Evolutionary conservation across 2,888 invertebrate species (phyloP).

Genomic region (Leptinotarsa tumamoca): DNA sequence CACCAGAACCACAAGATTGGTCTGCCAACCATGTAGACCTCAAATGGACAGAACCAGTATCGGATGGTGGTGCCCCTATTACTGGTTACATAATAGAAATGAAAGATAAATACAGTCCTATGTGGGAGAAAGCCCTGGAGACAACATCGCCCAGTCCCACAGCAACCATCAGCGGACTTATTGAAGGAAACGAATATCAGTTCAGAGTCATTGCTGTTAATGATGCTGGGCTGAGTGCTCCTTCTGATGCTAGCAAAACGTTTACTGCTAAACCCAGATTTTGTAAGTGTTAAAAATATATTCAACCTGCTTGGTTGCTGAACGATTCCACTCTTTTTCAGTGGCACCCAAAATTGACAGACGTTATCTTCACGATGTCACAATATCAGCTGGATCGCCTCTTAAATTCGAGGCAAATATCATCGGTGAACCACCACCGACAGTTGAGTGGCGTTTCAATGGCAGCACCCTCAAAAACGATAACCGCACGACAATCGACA

Average conservation of each 20-base stretch:
- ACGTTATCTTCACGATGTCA: constrained; percentile 88
- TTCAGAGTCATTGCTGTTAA: constrained; percentile 96
- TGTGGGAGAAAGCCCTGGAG: constrained; percentile 94
- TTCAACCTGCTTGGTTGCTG: not conserved
- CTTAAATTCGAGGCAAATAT: constrained; percentile 94
- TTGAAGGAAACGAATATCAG: constrained; percentile 96
- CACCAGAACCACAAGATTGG: constrained; percentile 93
- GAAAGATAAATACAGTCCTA: constrained; percentile 90
- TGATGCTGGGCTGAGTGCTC: constrained; percentile 93
- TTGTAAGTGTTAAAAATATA: constrained; percentile 66
- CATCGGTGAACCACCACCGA: constrained; percentile 95
- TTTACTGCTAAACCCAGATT: constrained; percentile 89
- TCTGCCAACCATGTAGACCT: constrained; percentile 92
- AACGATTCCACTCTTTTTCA: constrained; percentile 59
- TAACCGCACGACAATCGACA: constrained; percentile 84
- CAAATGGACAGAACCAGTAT: constrained; percentile 88
- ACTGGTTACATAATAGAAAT: constrained; percentile 93
- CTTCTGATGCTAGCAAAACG: constrained; percentile 88
- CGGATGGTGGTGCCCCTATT: constrained; percentile 95
- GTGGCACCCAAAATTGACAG: constrained; percentile 97
- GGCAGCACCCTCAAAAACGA: constrained; percentile 77
- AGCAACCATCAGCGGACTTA: constrained; percentile 88
- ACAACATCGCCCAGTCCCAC: constrained; percentile 79
- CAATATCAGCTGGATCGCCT: constrained; percentile 91
- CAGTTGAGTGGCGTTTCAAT: constrained; percentile 91